Percentiles rank a stretch among this genome's conserved stretches.
These are phyloP conservation scores for Epizoanthus stellaris DNA, from an alignment of 92 coral and sea anemone genomes.

Conservation along the genomic window DNA sequence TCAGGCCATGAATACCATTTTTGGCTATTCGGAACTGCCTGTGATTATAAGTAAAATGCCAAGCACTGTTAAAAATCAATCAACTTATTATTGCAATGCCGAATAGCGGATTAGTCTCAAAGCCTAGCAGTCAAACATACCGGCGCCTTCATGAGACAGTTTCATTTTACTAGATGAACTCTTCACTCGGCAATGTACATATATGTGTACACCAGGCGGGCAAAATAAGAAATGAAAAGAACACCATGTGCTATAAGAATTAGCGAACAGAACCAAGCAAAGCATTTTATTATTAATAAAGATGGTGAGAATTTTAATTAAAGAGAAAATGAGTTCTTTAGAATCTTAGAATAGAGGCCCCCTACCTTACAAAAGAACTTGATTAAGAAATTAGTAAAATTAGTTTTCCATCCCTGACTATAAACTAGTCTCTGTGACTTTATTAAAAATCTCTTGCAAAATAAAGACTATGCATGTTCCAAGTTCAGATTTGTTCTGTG, in stretches of 20 bases:
- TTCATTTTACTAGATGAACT: background rate
- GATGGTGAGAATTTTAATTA: constrained; percentile 45
- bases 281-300: constrained; percentile 10
- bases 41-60: background rate
- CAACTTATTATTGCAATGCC: background rate
- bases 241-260: constrained; percentile 27
- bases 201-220: background rate
- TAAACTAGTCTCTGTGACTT: background rate
- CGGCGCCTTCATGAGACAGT: background rate
- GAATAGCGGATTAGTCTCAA: background rate
- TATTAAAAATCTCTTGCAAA: constrained; percentile 4
- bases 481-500: constrained; percentile 12
- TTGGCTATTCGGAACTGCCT: background rate
- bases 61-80: constrained; percentile 21
- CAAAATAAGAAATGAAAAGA: background rate
- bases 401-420: constrained; percentile 28
- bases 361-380: constrained; percentile 41
- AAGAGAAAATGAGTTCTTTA: constrained; percentile 15
- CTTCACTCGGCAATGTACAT: background rate
- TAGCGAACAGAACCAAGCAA: background rate
- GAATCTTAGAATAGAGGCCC: constrained; percentile 34
- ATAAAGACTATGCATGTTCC: background rate
- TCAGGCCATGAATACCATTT: background rate
- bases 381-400: constrained; percentile 35
- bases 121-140: background rate